Base-by-base conservation (phyloP, 30 jellyfish, hydroid and myxozoan genomes). In the Pelagia noctiluca region DNA sequence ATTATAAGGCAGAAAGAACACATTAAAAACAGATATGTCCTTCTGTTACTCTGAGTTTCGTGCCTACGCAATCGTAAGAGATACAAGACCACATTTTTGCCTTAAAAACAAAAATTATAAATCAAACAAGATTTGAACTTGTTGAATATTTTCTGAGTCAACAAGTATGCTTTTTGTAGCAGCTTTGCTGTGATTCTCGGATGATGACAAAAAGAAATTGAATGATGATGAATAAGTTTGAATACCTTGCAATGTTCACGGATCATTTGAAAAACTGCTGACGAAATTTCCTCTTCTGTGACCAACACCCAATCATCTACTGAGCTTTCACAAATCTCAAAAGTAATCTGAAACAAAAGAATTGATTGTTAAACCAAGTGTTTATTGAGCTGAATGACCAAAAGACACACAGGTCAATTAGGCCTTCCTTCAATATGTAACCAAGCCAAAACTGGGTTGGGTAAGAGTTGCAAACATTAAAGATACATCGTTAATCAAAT, bases 261-360 rank as follows among this genome's bases (percentile, higher is more conserved):
- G 13, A 84, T 34, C 83, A 93, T 70, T 32, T 93, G 78, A 47
- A 57, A 93, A 35, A 93, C 95, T 19, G 96, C 98, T 4, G 19
- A 69, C 35, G 93, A 95, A 22, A 93, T 93, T 29, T 93, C 98
- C 16, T 93, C 98, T 67, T 93, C 98, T 26, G 86, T 26, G 26
- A 93, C 97, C 32, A 80, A 74, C 21, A 88, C 86, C 98, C 98
- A 93, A 26, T 87, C 96, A 68, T 93, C 98, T 4, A 93, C 97
- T 12, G 38, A 50, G 0, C 82, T 54, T 73, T 72, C 42, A 79
- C 98, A 93, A n/a, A 83, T 33, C 25, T 93, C 96, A 42, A 93
- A 86, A 10, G 98, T 93, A 1, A 78, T 53, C 95, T 85, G 29
- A 3, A 50, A 28, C n/a, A n/a, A 23, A 16, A 23, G 25, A 23